Conservation (phyloP, 2,113 vertebrate genomes). For the Jacana jacana region DNA sequence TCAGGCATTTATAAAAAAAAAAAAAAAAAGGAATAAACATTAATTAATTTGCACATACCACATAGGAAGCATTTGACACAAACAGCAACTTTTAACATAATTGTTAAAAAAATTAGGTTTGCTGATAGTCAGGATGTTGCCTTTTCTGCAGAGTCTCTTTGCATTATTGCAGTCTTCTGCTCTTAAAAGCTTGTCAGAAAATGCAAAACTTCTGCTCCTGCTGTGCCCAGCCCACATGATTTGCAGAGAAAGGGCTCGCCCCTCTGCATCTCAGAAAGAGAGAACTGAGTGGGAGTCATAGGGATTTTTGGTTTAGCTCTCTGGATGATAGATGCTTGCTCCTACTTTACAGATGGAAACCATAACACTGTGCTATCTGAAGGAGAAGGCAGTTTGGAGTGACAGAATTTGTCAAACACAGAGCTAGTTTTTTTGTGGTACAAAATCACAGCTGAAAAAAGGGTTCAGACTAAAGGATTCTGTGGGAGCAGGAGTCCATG, state of each 20-base stretch:
- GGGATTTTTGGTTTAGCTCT: not conserved
- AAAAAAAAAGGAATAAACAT: not conserved
- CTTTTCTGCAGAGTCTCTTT: not conserved
- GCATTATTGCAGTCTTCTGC: not conserved
- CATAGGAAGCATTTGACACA: not conserved
- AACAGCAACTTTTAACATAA: not conserved
- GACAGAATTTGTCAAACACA: not conserved
- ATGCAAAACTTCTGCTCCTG: not conserved
- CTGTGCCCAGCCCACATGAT: not conserved
- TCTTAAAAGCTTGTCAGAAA: not conserved
- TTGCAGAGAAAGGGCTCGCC: not conserved
- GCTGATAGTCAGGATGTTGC: not conserved
- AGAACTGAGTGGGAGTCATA: not conserved
- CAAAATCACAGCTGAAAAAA: not conserved
- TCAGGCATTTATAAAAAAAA: not conserved
- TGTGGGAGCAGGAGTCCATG: not conserved
- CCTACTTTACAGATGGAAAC: not conserved
- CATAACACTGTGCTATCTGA: not conserved
- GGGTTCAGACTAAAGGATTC: fast-evolving
- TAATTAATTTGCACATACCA: not conserved
- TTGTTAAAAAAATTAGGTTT: not conserved
- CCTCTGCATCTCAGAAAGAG: not conserved
- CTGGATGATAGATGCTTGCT: not conserved
- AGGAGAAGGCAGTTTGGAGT: not conserved
- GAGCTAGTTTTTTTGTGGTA: not conserved